Evolutionary conservation across 2,888 invertebrate genomes (phyloP), one percentile per base, ranked within the genome.

Genomic region (Amphimallon solstitiale): DNA sequence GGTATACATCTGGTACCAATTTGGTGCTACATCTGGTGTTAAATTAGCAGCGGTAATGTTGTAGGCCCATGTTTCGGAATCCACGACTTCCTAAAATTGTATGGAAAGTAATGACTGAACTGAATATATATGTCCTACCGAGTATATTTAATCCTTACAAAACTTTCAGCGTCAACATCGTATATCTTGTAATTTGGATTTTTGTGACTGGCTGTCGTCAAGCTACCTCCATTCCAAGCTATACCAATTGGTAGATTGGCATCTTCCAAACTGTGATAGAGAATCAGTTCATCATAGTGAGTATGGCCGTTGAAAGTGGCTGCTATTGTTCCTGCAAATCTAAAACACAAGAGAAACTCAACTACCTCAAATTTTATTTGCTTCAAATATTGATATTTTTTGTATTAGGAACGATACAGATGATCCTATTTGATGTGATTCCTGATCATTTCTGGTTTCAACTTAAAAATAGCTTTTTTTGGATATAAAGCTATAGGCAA

Each of bases 291-390:
- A 73, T 94, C 93, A 1, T 85, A 85, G 77, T 94, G 94, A 0
- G 90, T 89, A 78, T 94, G 94, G 0, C 94, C 95, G 75, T 90
- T 92, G 79, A 94, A 95, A 78, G 93, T 91, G 0, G 88, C 93
- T 0, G 85, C 85, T 54, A 95, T 90, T n/a, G 88, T 62, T 9
- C 52, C 40, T 9, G 52, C 15, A 29, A 66, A 66, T 46, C 66
- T 61, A 19, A 17, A 46, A 48, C 48, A 14, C 2, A 19, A 37
- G 15, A 14, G 12, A 15, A 6, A 4, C n/a, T n/a, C n/a, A n/a
- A n/a, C n/a, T n/a, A n/a, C n/a, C n/a, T n/a, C n/a, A n/a, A n/a
- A n/a, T n/a, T n/a, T n/a, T n/a, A n/a, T n/a, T n/a, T n/a, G n/a
- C n/a, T n/a, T n/a, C n/a, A n/a, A n/a, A n/a, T n/a, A n/a, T n/a